A percentile compares a stretch with the other conserved stretches of the same genome.
phyloP scores from a whole-genome alignment of 2,797 vertebrate genomes.

The Gadopsis bispinosus region DNA sequence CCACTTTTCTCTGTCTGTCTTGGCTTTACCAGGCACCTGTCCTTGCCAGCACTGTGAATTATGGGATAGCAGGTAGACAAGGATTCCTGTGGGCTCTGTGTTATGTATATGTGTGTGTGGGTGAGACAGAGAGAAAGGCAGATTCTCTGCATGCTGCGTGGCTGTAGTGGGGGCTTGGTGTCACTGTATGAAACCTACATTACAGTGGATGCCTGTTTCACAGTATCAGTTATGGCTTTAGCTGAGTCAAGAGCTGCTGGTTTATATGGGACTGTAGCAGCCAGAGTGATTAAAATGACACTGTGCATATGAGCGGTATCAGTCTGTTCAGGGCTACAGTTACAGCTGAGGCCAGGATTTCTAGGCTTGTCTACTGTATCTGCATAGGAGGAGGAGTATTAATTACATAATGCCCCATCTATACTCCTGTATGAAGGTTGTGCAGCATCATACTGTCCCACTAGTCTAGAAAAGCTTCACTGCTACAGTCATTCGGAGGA shows the following conservation, averaged over 20 bases:
- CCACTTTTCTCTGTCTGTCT: constrained; percentile 64
- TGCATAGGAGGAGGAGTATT: constrained; percentile 82
- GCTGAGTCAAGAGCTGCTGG: constrained; percentile 63
- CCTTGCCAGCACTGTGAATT: constrained; percentile 53
- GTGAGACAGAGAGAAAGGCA: constrained; percentile 40
- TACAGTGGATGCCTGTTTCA: constrained; percentile 39
- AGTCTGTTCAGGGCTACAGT: constrained; percentile 52
- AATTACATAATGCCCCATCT: constrained; percentile 80
- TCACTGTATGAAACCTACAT: constrained; percentile 53
- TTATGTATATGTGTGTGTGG: constrained; percentile 29
- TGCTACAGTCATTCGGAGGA: constrained; percentile 2
- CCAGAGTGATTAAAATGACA: constrained; percentile 42
- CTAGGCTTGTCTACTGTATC: constrained; percentile 73
- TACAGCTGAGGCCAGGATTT: constrained; percentile 69
- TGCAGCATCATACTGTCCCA: constrained; percentile 66
- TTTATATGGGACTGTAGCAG: constrained; percentile 36
- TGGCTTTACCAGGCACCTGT: constrained; percentile 56
- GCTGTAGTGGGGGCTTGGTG: constrained; percentile 35
- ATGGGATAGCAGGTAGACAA: constrained; percentile 42
- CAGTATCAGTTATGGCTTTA: constrained; percentile 54
- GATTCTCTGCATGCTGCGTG: constrained; percentile 71
- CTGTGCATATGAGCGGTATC: constrained; percentile 24
- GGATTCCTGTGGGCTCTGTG: constrained; percentile 24
- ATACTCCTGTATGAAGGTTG: constrained; percentile 61
- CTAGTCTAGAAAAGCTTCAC: constrained; percentile 48